Conservation (phyloP, 2,797 vertebrate genomes). For the Bryconaethiops microstoma region DNA sequence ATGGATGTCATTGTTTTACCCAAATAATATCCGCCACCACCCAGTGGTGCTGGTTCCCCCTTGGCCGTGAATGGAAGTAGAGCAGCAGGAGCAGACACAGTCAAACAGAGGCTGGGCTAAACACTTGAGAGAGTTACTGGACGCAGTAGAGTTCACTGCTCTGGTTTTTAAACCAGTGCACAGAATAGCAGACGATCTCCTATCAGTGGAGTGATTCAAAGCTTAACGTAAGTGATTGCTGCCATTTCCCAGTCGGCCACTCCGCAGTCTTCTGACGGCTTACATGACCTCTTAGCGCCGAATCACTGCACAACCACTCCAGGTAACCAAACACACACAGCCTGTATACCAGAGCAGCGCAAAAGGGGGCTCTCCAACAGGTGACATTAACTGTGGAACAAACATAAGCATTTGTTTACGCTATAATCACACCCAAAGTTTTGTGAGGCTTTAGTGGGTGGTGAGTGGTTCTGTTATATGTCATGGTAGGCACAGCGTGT, state of each 20-base stretch:
- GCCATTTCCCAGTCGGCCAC: conserved; percentile 62
- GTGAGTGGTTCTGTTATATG: conserved; percentile 48
- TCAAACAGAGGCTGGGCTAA: conserved; percentile 18
- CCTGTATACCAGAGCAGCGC: background rate
- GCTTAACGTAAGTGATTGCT: conserved; percentile 56
- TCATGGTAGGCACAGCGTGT: background rate
- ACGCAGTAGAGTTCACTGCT: conserved; percentile 6
- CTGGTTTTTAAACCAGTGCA: conserved; percentile 13
- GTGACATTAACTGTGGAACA: background rate
- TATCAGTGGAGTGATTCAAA: conserved; percentile 35
- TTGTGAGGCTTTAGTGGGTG: background rate
- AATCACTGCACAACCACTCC: conserved; percentile 59
- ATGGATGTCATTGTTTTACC: conserved; percentile 36
- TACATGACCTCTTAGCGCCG: conserved; percentile 66
- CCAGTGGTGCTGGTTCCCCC: conserved; percentile 18
- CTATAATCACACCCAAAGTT: conserved; percentile 27
- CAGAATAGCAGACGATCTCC: conserved; percentile 36
- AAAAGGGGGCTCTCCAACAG: background rate
- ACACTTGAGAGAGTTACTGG: conserved; percentile 17
- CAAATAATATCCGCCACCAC: conserved; percentile 25
- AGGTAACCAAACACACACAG: conserved; percentile 5
- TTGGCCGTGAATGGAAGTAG: conserved; percentile 1
- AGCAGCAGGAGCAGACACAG: background rate
- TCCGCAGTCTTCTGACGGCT: conserved; percentile 60
- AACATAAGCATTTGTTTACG: background rate